These are phyloP conservation scores for Lepus americanus DNA, from an alignment of 2,113 vertebrate species.

Conservation along the genomic window DNA sequence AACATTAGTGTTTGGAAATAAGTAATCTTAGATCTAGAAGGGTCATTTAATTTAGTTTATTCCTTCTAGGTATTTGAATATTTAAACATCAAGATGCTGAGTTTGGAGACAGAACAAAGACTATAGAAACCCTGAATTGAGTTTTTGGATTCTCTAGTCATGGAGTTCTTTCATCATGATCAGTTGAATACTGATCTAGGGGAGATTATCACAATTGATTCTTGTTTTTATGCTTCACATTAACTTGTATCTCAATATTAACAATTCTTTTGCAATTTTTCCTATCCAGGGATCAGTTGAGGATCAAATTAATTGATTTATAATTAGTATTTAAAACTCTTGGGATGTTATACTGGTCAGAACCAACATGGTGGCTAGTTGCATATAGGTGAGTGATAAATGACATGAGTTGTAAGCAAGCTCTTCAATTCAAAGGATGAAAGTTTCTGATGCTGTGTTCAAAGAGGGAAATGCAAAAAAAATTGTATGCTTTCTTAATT, in stretches of 20 bases:
- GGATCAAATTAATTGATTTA: conserved; percentile 26
- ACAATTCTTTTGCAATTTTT: conserved; percentile 37
- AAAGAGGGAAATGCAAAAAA: conserved; percentile 19
- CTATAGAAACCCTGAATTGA: conserved; percentile 15
- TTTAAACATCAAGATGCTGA: conserved; percentile 59
- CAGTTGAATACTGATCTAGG: conserved; percentile 21
- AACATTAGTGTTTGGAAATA: neutral
- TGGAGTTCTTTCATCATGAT: neutral
- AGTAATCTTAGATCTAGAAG: conserved; percentile 30
- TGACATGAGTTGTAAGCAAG: neutral
- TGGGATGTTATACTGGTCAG: neutral
- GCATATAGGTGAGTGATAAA: neutral
- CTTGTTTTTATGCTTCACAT: conserved; percentile 22
- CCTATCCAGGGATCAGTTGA: neutral
- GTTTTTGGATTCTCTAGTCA: neutral
- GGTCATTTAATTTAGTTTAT: conserved; percentile 57
- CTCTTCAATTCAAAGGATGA: neutral
- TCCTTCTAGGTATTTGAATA: conserved; percentile 52
- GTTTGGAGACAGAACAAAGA: conserved; percentile 16
- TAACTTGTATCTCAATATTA: conserved; percentile 26
- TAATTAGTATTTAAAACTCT: conserved; percentile 43
- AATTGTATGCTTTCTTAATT: neutral
- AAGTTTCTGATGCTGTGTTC: conserved; percentile 36
- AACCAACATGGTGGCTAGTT: neutral
- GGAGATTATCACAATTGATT: conserved; percentile 39